Base-by-base conservation (phyloP, 2,113 vertebrate genomes). In the Ceyx cyanopectus region DNA sequence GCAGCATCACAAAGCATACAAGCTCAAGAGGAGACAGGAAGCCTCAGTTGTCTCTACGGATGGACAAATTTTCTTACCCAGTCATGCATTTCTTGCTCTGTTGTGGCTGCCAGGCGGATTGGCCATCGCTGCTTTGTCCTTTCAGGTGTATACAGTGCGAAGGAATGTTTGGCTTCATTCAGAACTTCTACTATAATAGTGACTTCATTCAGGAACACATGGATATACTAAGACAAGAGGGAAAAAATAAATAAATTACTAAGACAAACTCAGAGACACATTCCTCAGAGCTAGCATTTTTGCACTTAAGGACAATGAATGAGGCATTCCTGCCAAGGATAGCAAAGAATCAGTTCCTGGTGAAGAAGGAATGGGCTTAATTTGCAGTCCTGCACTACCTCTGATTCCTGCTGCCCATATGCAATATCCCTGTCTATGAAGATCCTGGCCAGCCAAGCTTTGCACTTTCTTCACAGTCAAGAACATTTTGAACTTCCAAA, bases 81-180 rank as follows among this genome's bases (percentile, higher is more conserved):
- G 95, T 99, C 99, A 0, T 98, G 97, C 99, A 99, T 99, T 95
- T 99, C 99, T 86, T 99, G 98, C 90, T 99, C 99, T 0, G 99
- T 99, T 70, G 98, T 5, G 0, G 99, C 98, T 3, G 99, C 99
- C 53, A 99, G 89, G 45, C 98, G 98, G 87, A 99, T 98, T 0
- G 99, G 99, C 99, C 99, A 99, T 68, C 99, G 98, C 97, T 99
- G 99, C 89, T 98, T 98, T 0, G 99, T 99, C 86, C 97, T 97
- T 94, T 99, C 99, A 0, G 99, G 98, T 7, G 99, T 99, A 90
- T 99, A 99, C 88, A 99, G 96, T 45, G 99, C 99, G 76, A 99
- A 99, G 10, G 98, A 98, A 94, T 99, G 98, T 91, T 99, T 99
- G 96, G 98, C 96, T 56, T 99, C 99, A 7, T 97, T 99, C 30